Base-by-base conservation (phyloP, 2,888 invertebrate genomes). In the Ectobius pallidus region DNA sequence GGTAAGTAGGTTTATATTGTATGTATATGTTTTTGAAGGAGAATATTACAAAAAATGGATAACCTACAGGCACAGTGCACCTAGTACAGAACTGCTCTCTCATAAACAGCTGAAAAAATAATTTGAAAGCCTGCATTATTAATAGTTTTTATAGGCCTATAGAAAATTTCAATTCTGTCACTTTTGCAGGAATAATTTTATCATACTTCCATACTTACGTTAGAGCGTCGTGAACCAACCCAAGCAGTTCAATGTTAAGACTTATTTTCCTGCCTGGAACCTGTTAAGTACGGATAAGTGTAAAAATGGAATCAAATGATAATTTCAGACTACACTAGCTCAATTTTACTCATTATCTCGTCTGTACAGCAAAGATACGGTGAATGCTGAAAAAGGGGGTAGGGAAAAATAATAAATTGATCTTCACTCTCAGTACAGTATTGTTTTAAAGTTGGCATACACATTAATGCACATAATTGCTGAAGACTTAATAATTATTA, bases 21-120 rank as follows among this genome's bases (percentile, higher is more conserved):
- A 18, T 49, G 20, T 22, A 52, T 22, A 25, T 14, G 20, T 16
- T 25, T 22, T 52, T 52, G 22, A 52, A 25, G 22, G 25, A 52
- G 22, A 11, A 25, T 52, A 25, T 25, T 25, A 52, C 14, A 18
- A 52, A 52, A 52, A n/a, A n/a, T 20, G 25, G 16, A 25, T 14
- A 52, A 25, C 3, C 52, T 52, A 9, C 9, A 25, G 52, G 58
- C 58, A 30, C 58, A 30, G 16, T 30, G 22, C 22, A 25, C 58
- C 58, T 58, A 30, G 18, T 2, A 55, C n/a, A 22, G 7, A 16
- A 30, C 58, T 30, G 30, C 58, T 58, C n/a, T 65, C 18, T 65
- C 18, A 65, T 65, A 65, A 46, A 6, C 39, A 69, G 69, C 73
- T 73, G 69, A 49, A 69, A 70, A 73, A 73, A 73, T 52, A 73